Evolutionary conservation across 1,140 invertebrate genomes (phyloP), one percentile per base, ranked within the genome.

Genomic region (Tetramorium parvispinum): DNA sequence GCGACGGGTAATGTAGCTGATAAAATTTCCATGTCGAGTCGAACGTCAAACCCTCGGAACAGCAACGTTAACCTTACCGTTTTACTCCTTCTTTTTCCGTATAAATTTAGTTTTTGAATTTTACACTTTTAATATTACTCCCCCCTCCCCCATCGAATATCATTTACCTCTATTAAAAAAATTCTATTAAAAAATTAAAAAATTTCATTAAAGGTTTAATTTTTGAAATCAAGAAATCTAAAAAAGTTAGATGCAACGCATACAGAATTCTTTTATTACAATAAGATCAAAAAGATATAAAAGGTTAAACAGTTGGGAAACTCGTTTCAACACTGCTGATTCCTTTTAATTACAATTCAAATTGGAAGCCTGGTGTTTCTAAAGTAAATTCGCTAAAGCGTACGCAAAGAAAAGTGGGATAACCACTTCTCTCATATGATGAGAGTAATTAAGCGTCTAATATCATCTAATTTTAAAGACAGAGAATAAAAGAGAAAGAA

Each of bases 331-430:
- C 24, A 6, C 24, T 40, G 13, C 13, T 66, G 63, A 81, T 70
- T 46, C 63, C 70, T 70, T 81, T 81, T 70, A 68, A 81, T 81
- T 70, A 68, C 27, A 32, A 68, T 53, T 10, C 63, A 81, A 68
- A 81, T 81, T 79, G 77, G 32, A 79, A 79, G 46, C n/a, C 43
- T 37, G 63, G 5, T n/a, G 5, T 40, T 63, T 63, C 57, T 51
- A 55, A 68, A 40, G 46, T 53, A 81, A 81, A 53, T 70, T 81
- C 13, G 10, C 21, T 37, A 40, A 53, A 70, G 27, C 77, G 32
- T 79, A 43, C 5, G 40, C 16, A 68, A 32, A 55, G 46, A 68
- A 81, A 81, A 81, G 27, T 70, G 77, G 32, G 7, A 37, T 63
- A 78, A 66, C 16, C 46, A 81, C 46, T 13, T 5, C 6, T 68